Base-by-base conservation (phyloP, 1,140 invertebrate genomes). In the Chironomus tepperi region DNA sequence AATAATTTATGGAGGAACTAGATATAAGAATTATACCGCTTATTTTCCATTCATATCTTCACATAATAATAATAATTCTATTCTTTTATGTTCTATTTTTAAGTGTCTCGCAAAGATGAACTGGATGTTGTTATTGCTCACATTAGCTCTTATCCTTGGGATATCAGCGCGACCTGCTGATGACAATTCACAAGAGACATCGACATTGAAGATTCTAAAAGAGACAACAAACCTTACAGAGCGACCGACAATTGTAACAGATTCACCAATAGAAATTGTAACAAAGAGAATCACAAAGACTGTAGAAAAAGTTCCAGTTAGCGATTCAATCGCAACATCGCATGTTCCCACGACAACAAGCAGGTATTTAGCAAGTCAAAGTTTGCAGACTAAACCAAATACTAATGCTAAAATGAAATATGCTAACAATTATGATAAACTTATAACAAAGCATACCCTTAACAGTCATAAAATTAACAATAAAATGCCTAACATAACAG, bases 361-460 rank as follows among this genome's bases (percentile, higher is more conserved):
- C 65, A 70, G 47, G 47, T 57, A 57, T 57, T 21, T 21, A 70
- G 8, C 65, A 70, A 21, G 65, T 70, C 16, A 70, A 70, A 70
- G 16, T 10, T 21, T 19, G 19, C 65, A 70, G 16, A 10, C 65
- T 70, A 70, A 15, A 18, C 19, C n/a, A 70, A 18, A 7, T 70
- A 70, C 65, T 70, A 70, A 70, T 16, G 18, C 18, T 19, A 18
- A 21, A 18, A 19, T 10, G 65, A 70, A 70, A 70, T 70, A 70
- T 70, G 65, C 19, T 19, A 70, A 70, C 65, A 18, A 70, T 12
- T 70, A 70, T 70, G n/a, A 15, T 70, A 70, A 70, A 21, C 10
- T 70, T 18, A 70, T 70, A 70, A 70, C 65, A 19, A 70, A 70
- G 19, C 65, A 70, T 70, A 70, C 65, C 16, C 18, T 70, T 19